phyloP scores from a whole-genome alignment of 2,888 invertebrate genomes.

The Orthosia gothica region DNA sequence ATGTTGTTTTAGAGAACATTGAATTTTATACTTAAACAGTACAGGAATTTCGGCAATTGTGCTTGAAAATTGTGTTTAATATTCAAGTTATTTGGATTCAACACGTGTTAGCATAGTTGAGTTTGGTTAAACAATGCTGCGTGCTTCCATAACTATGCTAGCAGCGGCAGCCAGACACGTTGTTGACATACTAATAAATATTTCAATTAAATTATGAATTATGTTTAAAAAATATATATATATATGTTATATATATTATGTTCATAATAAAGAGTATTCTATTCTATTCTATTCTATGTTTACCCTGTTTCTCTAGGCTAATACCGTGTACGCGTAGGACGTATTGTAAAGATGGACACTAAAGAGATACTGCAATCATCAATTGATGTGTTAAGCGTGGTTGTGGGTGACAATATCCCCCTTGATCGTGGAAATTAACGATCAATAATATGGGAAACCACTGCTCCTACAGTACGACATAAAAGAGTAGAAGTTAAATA shows the following conservation, averaged over 20 bases:
- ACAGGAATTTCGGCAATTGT: conserved; percentile 4
- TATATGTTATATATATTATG: too few relatives aligned
- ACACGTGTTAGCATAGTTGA: conserved; percentile 27
- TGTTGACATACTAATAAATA: conserved; percentile 27
- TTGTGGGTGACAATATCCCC: not conserved
- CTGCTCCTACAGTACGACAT: too few relatives aligned
- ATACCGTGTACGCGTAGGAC: not conserved
- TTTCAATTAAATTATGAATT: conserved; percentile 19
- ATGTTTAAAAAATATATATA: too few relatives aligned
- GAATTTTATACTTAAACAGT: conserved; percentile 2
- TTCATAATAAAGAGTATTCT: too few relatives aligned
- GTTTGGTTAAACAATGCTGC: conserved; percentile 17
- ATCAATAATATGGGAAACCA: conserved; percentile 33
- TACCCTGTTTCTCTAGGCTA: not conserved
- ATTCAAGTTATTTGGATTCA: conserved; percentile 11
- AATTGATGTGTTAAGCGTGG: not conserved
- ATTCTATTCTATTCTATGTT: too few relatives aligned
- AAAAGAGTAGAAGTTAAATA: too few relatives aligned
- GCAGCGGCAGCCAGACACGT: conserved; percentile 1
- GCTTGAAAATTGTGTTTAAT: conserved; percentile 13
- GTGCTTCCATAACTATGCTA: conserved; percentile 24
- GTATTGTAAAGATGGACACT: not conserved
- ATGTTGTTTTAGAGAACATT: conserved; percentile 40
- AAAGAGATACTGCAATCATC: conserved; percentile 17
- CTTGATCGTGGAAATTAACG: conserved; percentile 2